Evolutionary conservation across 2,888 invertebrate species (phyloP).

Genomic region (Drosophila paucipuncta): DNA sequence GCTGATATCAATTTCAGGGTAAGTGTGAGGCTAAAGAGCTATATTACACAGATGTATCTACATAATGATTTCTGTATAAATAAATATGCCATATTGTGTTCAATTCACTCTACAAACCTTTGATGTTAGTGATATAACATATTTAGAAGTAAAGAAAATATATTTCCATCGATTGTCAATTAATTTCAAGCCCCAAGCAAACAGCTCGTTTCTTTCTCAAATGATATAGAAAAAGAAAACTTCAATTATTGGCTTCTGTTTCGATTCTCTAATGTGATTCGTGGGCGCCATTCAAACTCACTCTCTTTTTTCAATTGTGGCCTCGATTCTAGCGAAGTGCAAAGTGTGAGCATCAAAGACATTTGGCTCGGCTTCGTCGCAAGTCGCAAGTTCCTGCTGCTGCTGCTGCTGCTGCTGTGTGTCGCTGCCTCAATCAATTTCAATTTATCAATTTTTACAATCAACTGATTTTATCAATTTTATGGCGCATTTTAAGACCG

Average conservation of each 20-base stretch:
- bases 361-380: slow-evolving; percentile 34
- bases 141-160: background rate
- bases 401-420: slow-evolving; percentile 7
- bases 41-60: background rate
- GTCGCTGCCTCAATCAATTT: slow-evolving; percentile 75
- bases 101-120: background rate
- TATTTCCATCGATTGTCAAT: slow-evolving; percentile 52
- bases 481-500: slow-evolving; percentile 77
- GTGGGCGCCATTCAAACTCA: slow-evolving; percentile 34
- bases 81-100: background rate
- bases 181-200: slow-evolving; percentile 38
- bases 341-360: slow-evolving; percentile 60
- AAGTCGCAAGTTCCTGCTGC: slow-evolving; percentile 1
- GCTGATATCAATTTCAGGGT: background rate
- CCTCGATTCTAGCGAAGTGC: slow-evolving; percentile 43
- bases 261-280: slow-evolving; percentile 39
- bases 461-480: slow-evolving; percentile 81
- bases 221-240: slow-evolving; percentile 33
- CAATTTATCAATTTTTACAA: slow-evolving; percentile 81
- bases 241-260: slow-evolving; percentile 38
- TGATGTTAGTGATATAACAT: background rate
- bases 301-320: slow-evolving; percentile 43
- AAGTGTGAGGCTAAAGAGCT: slow-evolving; percentile 1
- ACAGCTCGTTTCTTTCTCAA: slow-evolving; percentile 1
- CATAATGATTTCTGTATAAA: background rate